These are phyloP conservation scores for Iphiclides podalirius DNA, from an alignment of 2,888 invertebrate genomes.

Conservation along the genomic window DNA sequence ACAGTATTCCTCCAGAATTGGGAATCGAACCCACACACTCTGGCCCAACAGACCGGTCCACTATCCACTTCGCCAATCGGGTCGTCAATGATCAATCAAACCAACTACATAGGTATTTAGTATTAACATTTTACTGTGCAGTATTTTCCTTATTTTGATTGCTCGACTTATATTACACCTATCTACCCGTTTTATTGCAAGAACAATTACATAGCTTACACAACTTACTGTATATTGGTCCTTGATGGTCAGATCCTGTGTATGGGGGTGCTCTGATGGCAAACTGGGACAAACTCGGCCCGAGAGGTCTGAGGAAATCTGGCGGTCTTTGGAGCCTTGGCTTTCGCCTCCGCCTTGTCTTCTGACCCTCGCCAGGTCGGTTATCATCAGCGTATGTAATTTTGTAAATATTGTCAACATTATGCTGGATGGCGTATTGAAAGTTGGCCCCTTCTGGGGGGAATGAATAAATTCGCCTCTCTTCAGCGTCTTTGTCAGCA, in stretches of 20 bases:
- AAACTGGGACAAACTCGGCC: constrained; percentile 22
- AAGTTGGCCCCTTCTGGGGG: neutral
- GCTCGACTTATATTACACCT: no score
- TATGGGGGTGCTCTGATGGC: constrained; percentile 22
- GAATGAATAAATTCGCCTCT: neutral
- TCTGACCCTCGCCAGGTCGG: constrained; percentile 30
- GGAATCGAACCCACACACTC: no score
- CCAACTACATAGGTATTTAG: no score
- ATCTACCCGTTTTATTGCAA: no score
- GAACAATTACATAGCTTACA: no score
- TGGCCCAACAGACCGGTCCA: no score
- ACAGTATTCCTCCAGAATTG: no score
- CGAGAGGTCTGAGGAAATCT: constrained; percentile 28
- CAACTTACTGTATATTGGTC: constrained; percentile 9
- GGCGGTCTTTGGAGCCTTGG: constrained; percentile 33
- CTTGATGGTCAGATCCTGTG: neutral
- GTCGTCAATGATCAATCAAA: no score
- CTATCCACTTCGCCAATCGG: no score
- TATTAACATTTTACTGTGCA: no score
- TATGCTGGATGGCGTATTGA: neutral
- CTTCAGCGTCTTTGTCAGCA: neutral
- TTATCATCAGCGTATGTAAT: constrained; percentile 32
- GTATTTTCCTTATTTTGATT: no score
- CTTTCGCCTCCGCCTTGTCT: constrained; percentile 45
- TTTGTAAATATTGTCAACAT: neutral